phyloP scores from a whole-genome alignment of 2,888 invertebrate species.

The Melieria crassipennis region DNA sequence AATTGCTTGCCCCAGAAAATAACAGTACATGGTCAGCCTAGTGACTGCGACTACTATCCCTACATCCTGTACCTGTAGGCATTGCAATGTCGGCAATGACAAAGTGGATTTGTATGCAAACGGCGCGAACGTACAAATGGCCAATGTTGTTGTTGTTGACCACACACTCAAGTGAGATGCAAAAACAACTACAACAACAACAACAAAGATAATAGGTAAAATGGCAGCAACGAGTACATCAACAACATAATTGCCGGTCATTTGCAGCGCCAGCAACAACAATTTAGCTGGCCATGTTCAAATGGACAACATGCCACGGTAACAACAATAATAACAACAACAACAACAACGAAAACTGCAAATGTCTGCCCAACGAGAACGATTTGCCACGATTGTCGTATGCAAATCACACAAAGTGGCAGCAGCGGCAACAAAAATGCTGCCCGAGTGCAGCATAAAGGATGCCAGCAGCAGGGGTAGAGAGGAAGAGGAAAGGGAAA shows the following conservation, averaged over 20 bases:
- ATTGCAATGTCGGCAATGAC: no score
- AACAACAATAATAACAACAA: constrained; percentile 34
- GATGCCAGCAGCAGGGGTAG: background rate
- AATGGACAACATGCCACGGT: constrained; percentile 16
- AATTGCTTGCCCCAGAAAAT: background rate
- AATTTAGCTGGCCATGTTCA: background rate
- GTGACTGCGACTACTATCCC: no score
- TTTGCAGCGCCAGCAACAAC: constrained; percentile 46
- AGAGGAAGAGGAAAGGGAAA: background rate
- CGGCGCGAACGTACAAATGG: constrained; percentile 44
- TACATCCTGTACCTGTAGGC: no score
- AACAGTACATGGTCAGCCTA: no score
- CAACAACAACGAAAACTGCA: constrained; percentile 17
- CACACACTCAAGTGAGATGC: constrained; percentile 2
- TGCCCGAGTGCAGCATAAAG: constrained; percentile 15
- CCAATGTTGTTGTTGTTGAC: background rate
- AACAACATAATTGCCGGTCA: constrained; percentile 60
- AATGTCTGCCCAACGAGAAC: constrained; percentile 37
- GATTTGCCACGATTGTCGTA: constrained; percentile 53
- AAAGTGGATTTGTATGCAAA: no score
- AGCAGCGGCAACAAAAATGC: constrained; percentile 7
- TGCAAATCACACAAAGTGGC: constrained; percentile 45
- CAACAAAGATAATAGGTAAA: constrained; percentile 30
- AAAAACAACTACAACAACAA: constrained; percentile 41
- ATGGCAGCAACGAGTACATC: constrained; percentile 36